Evolutionary conservation across 2,113 vertebrate species (phyloP).

Genomic region (Planiliza haematocheilus): DNA sequence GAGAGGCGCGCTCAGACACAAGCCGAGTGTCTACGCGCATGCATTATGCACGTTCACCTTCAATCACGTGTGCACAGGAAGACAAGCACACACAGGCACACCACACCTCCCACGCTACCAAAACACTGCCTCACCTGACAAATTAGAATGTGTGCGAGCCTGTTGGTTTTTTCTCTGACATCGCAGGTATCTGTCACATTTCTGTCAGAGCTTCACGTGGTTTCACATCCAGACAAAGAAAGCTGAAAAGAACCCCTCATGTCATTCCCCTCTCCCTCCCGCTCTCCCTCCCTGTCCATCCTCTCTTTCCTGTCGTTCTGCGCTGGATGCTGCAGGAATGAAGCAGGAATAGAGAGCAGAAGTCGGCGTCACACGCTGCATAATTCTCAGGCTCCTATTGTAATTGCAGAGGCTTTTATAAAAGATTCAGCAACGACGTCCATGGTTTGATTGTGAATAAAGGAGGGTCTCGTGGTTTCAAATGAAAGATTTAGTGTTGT

Average conservation of each 20-base stretch:
- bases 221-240: slow-evolving; percentile 72
- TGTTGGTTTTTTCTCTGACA: slow-evolving; percentile 56
- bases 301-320: slow-evolving; percentile 35
- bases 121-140: slow-evolving; percentile 74
- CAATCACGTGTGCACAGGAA: slow-evolving; percentile 55
- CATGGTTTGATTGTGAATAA: slow-evolving; percentile 65
- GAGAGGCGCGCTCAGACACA: slow-evolving; percentile 27
- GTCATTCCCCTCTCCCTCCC: slow-evolving; percentile 30
- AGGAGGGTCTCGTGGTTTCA: slow-evolving; percentile 30
- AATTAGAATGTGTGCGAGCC: slow-evolving; percentile 67
- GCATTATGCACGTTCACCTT: slow-evolving; percentile 64
- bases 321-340: slow-evolving; percentile 38
- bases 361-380: slow-evolving; percentile 68
- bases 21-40: slow-evolving; percentile 41
- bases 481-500: slow-evolving; percentile 57
- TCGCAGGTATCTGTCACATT: slow-evolving; percentile 75
- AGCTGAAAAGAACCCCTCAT: slow-evolving; percentile 54
- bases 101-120: slow-evolving; percentile 72
- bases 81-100: slow-evolving; percentile 59
- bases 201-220: slow-evolving; percentile 75
- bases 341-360: slow-evolving; percentile 59
- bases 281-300: slow-evolving; percentile 26
- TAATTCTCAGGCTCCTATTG: slow-evolving; percentile 56
- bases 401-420: slow-evolving; percentile 60
- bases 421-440: slow-evolving; percentile 55